Conservation (phyloP, 1,140 invertebrate genomes). For the Leguminivora glycinivorella region DNA sequence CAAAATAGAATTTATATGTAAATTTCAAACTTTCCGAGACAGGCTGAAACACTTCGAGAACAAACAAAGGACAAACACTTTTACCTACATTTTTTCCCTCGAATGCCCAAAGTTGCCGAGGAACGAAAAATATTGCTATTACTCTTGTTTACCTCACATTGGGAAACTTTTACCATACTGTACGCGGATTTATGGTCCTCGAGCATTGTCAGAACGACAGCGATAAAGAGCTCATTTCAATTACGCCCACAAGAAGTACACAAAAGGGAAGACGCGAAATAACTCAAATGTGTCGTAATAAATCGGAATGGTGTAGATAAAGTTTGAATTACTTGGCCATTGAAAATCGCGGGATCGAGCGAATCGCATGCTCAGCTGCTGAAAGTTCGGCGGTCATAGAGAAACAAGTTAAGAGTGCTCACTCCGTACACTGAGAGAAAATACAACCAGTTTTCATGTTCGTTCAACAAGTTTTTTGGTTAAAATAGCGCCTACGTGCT, state of each 20-base stretch:
- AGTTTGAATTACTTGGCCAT: constrained; percentile 63
- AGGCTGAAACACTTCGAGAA: constrained; percentile 6
- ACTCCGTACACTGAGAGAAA: too few relatives aligned
- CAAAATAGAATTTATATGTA: constrained; percentile 1
- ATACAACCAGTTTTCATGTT: too few relatives aligned
- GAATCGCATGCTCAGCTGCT: constrained; percentile 29
- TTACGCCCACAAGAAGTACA: constrained; percentile 23
- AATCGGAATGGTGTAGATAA: constrained; percentile 48
- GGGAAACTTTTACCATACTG: constrained; percentile 26
- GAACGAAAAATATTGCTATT: constrained; percentile 26
- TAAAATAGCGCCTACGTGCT: too few relatives aligned
- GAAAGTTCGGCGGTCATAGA: constrained; percentile 40
- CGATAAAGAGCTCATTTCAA: constrained; percentile 27
- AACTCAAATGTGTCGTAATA: constrained; percentile 59
- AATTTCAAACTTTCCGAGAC: neutral
- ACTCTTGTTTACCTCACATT: constrained; percentile 25
- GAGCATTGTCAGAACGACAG: constrained; percentile 1
- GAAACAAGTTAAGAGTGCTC: too few relatives aligned
- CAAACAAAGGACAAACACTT: constrained; percentile 26
- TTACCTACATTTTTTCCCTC: constrained; percentile 18
- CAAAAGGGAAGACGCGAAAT: constrained; percentile 2
- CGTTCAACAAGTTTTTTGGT: too few relatives aligned
- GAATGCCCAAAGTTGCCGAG: constrained; percentile 4
- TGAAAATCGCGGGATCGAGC: constrained; percentile 42
- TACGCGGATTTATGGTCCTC: constrained; percentile 12